These are phyloP conservation scores for Meganola albula DNA, from an alignment of 2,888 invertebrate genomes.

Conservation along the genomic window DNA sequence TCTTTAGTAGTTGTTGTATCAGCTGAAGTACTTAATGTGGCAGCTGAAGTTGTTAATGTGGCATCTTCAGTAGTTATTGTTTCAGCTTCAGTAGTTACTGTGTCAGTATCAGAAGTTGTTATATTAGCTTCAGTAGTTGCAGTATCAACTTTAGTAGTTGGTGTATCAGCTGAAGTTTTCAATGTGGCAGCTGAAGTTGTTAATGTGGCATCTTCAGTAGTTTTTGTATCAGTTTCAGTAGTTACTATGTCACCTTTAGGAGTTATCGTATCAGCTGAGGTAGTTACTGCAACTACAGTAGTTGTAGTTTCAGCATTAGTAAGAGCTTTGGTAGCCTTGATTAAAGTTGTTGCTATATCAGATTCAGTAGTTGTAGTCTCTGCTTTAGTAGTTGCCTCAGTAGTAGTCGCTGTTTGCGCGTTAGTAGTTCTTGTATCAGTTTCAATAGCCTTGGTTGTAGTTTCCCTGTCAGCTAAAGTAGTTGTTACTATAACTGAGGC, in stretches of 20 bases:
- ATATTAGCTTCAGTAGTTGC: slow-evolving; percentile 4
- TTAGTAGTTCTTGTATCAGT: background rate
- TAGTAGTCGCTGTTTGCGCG: slow-evolving; percentile 1
- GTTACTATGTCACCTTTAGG: slow-evolving; percentile 1
- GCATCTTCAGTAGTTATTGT: slow-evolving; percentile 1
- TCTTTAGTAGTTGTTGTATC: too few species aligned
- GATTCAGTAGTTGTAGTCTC: background rate
- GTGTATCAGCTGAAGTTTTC: background rate
- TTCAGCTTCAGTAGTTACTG: background rate
- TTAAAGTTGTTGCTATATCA: background rate
- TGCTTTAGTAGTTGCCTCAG: background rate
- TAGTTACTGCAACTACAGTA: background rate
- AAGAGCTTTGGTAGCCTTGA: background rate
- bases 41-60: too few species aligned
- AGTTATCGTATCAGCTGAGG: slow-evolving; percentile 6
- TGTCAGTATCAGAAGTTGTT: slow-evolving; percentile 1
- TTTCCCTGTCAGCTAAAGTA: background rate
- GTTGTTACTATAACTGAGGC: background rate
- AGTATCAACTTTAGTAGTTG: slow-evolving; percentile 1
- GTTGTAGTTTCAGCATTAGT: slow-evolving; percentile 1
- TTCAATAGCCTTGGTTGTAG: slow-evolving; percentile 1
- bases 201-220: slow-evolving; percentile 1
- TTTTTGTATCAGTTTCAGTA: slow-evolving; percentile 7
- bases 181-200: too few species aligned
- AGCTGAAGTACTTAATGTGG: too few species aligned